Percentiles rank a stretch among this genome's conserved stretches.
phyloP scores from a whole-genome alignment of 2,113 vertebrate species.

The Ploceus nigricollis region DNA sequence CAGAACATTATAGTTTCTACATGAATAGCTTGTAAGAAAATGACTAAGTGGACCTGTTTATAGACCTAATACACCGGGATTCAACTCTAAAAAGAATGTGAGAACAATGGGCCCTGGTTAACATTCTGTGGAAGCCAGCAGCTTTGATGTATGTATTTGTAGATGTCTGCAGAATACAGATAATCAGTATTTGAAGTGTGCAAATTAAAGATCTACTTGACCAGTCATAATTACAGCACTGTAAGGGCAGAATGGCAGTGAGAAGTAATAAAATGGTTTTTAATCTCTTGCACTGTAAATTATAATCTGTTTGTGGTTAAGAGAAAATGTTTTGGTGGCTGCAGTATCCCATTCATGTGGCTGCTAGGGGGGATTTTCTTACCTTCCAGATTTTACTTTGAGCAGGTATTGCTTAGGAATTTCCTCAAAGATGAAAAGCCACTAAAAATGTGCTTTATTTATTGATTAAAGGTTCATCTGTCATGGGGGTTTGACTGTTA shows the following conservation, averaged over 20 bases:
- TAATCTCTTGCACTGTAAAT: conserved; percentile 41
- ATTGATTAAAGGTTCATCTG: background rate
- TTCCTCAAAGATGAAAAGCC: background rate
- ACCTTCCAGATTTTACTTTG: background rate
- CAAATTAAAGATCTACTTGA: conserved; percentile 69
- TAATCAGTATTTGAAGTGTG: conserved; percentile 57
- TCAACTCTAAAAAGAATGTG: conserved; percentile 36
- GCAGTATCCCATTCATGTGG: background rate
- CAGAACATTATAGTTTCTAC: conserved; percentile 43
- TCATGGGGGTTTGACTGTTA: background rate
- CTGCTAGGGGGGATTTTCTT: background rate
- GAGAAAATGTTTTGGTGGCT: conserved; percentile 2
- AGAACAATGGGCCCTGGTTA: conserved; percentile 19
- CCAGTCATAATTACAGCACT: conserved; percentile 52
- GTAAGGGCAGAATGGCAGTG: background rate
- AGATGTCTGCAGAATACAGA: conserved; percentile 57
- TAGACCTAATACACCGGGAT: conserved; percentile 54
- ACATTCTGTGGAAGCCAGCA: conserved; percentile 59
- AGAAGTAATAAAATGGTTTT: conserved; percentile 44
- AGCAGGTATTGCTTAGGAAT: background rate
- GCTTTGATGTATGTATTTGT: conserved; percentile 61
- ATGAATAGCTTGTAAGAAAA: conserved; percentile 54
- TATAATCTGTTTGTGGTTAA: conserved; percentile 21
- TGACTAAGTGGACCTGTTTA: conserved; percentile 63
- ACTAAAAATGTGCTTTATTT: background rate